Evolutionary conservation across 1,140 invertebrate species (phyloP), one percentile per base, ranked within the genome.

Genomic region (Condylostylus longicornis): DNA sequence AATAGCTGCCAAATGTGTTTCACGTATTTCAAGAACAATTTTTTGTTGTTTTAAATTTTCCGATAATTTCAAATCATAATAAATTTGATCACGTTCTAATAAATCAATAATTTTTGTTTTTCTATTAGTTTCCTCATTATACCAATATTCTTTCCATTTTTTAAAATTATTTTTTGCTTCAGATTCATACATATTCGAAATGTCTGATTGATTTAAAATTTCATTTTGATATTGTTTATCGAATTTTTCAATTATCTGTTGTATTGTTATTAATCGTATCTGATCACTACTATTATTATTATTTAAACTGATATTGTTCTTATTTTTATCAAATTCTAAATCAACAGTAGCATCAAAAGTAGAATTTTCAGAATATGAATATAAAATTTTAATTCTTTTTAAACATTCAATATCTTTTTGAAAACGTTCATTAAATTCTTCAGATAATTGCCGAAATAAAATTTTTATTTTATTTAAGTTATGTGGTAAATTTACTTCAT

Each of bases 121-220:
- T 22, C 40, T 3, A 17, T 20, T 28, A 13, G 35, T 13, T 14
- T 39, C 22, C 12, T 32, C 14, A 15, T 37, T 7, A 31, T 6
- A 43, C 55, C 54, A 58, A 4, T 27, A 38, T 4, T 57, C 51
- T 41, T 61, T 52, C 21, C 43, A 42, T 5, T 54, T 45, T 27
- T 53, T 42, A 9, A 58, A 28, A 13, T 35, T 48, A 17, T 43
- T 41, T 37, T 60, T 61, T 1, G 57, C 57, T 40, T 61, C 58
- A 1, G 58, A 61, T 33, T 61, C 58, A 43, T 60, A 61, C 58
- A 61, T 57, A 23, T 40, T 35, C n/a, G 60, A 57, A 15, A 61
- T 50, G 30, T 55, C 42, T 7, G 35, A 8, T 13, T 38, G 35
- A 5, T 45, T 50, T n/a, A 45, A 9, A 0, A 28, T 7, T 18